phyloP scores from a whole-genome alignment of 2,888 invertebrate species.

The Parascotia fuliginaria region DNA sequence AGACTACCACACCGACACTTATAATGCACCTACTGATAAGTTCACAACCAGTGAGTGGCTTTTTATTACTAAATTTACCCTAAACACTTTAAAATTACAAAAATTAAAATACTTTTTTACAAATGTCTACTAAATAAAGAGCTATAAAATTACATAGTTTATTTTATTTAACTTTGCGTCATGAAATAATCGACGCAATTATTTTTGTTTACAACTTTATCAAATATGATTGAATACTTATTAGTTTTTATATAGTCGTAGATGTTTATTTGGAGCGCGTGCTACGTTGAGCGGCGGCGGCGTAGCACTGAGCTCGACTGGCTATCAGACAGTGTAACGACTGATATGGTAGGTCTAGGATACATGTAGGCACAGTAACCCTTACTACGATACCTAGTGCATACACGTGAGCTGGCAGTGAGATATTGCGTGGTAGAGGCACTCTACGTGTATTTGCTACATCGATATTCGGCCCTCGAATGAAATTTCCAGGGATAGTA shows the following conservation, averaged over 20 bases:
- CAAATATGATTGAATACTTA: slow-evolving; percentile 24
- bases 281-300: slow-evolving; percentile 66
- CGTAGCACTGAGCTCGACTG: slow-evolving; percentile 67
- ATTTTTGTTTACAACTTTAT: slow-evolving; percentile 8
- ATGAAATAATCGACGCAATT: neutral
- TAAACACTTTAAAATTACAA: slow-evolving; percentile 38
- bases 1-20: slow-evolving; percentile 38
- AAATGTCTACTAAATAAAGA: slow-evolving; percentile 34
- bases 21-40: slow-evolving; percentile 48
- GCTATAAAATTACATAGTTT: slow-evolving; percentile 27
- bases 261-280: slow-evolving; percentile 57
- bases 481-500: too few relatives aligned
- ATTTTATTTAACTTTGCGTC: slow-evolving; percentile 11
- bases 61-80: slow-evolving; percentile 42
- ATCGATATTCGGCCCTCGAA: too few relatives aligned
- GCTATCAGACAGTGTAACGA: slow-evolving; percentile 69
- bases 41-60: slow-evolving; percentile 67
- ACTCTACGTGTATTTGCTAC: too few relatives aligned
- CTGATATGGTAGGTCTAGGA: slow-evolving; percentile 75
- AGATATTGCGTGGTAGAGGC: slow-evolving; percentile 3
- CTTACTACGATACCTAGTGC: slow-evolving; percentile 42
- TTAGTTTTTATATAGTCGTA: slow-evolving; percentile 1
- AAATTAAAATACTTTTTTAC: slow-evolving; percentile 30
- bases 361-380: slow-evolving; percentile 61
- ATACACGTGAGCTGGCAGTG: slow-evolving; percentile 20